phyloP scores from a whole-genome alignment of 2,113 vertebrate genomes.

The Parotia lawesii region DNA sequence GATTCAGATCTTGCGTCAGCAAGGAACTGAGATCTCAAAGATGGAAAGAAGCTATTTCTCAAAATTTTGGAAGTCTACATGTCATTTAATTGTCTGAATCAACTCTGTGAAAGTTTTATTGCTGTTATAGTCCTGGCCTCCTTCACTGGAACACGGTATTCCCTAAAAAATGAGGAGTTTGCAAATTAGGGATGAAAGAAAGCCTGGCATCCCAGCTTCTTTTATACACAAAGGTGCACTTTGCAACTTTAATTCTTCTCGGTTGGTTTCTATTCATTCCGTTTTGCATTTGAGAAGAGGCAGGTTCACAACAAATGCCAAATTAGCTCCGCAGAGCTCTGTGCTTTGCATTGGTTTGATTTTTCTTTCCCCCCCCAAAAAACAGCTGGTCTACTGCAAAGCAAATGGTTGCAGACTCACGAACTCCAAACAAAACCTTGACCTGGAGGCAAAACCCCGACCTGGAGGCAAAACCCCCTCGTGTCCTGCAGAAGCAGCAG shows the following conservation, averaged over 20 bases:
- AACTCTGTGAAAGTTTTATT: background rate
- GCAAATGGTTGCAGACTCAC: background rate
- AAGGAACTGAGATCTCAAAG: background rate
- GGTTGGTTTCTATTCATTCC: background rate
- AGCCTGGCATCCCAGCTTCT: background rate
- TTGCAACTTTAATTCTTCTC: background rate
- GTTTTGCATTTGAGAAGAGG: background rate
- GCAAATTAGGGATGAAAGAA: background rate
- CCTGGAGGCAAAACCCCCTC: background rate
- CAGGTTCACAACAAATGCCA: background rate
- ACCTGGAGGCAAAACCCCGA: background rate
- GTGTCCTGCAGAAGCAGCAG: background rate
- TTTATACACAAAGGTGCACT: background rate
- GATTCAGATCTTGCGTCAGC: background rate
- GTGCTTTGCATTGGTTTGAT: background rate
- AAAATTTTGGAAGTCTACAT: background rate
- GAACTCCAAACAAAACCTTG: background rate
- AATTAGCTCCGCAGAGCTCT: background rate
- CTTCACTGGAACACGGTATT: background rate
- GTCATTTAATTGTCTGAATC: background rate
- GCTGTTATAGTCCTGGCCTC: background rate
- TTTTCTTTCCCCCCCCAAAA: rapidly evolving
- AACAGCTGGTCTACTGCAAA: background rate
- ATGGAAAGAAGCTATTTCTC: background rate
- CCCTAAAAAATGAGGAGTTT: background rate